These are phyloP conservation scores for Drosophila lutescens DNA, from an alignment of 2,888 invertebrate species.

Conservation along the genomic window DNA sequence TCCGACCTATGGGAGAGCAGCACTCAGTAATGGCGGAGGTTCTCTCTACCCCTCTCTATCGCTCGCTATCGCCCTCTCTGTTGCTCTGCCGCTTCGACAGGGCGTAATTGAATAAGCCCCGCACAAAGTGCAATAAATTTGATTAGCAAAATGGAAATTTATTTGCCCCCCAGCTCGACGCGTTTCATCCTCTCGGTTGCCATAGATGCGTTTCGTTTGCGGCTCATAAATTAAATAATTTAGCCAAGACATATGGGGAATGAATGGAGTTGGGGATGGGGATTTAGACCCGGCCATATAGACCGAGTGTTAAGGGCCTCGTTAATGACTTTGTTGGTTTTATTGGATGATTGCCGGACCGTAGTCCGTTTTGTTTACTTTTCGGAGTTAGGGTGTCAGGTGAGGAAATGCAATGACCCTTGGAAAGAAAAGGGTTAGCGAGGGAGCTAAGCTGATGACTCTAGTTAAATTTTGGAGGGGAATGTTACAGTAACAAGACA, in stretches of 20 bases:
- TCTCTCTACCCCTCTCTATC: slow-evolving; percentile 12
- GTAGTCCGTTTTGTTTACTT: slow-evolving; percentile 34
- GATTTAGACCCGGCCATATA: slow-evolving; percentile 16
- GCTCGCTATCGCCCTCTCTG: slow-evolving; percentile 14
- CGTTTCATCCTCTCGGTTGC: slow-evolving; percentile 48
- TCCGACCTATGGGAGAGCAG: slow-evolving; percentile 48
- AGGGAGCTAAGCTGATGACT: slow-evolving; percentile 1
- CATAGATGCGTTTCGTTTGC: slow-evolving; percentile 60
- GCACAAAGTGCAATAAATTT: slow-evolving; percentile 80
- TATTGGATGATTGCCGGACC: slow-evolving; percentile 60
- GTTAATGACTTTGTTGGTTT: slow-evolving; percentile 69
- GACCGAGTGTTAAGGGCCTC: slow-evolving; percentile 64
- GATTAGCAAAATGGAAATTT: slow-evolving; percentile 81
- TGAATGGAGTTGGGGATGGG: not conserved
- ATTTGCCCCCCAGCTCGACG: slow-evolving; percentile 58
- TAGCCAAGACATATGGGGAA: slow-evolving; percentile 45
- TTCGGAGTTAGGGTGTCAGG: slow-evolving; percentile 29
- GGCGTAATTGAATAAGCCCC: slow-evolving; percentile 74
- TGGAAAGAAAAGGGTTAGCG: slow-evolving; percentile 26
- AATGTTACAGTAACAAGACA: too few species aligned
- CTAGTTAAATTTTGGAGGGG: not conserved
- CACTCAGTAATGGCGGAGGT: slow-evolving; percentile 70
- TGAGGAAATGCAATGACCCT: slow-evolving; percentile 19
- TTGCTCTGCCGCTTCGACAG: slow-evolving; percentile 11
- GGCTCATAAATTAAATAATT: slow-evolving; percentile 80